phyloP scores from a whole-genome alignment of 2,888 invertebrate genomes.

The Tridacna gigas region DNA sequence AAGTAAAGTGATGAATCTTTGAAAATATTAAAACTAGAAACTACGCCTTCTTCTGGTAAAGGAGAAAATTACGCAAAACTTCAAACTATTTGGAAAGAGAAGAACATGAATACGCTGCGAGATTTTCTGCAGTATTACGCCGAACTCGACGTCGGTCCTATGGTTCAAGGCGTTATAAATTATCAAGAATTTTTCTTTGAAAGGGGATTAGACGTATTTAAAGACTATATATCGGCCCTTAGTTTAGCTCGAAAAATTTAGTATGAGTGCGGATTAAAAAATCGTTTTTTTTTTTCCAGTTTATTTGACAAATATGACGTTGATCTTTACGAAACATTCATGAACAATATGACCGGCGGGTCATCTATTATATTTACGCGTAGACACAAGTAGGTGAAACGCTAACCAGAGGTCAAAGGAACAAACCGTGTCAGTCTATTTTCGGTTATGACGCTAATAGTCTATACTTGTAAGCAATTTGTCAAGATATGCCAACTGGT shows the following conservation, averaged over 20 bases:
- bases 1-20: conserved; percentile 1
- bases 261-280: too few relatives aligned
- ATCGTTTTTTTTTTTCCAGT: too few relatives aligned
- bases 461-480: conserved; percentile 44
- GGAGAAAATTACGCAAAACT: conserved; percentile 31
- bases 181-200: conserved; percentile 51
- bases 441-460: conserved; percentile 58
- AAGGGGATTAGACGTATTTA: conserved; percentile 4
- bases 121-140: conserved; percentile 68
- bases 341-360: too few relatives aligned
- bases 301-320: too few relatives aligned
- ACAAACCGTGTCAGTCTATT: too few relatives aligned
- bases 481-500: conserved; percentile 47
- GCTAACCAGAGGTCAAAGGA: not conserved
- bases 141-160: conserved; percentile 55
- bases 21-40: conserved; percentile 8
- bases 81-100: conserved; percentile 52
- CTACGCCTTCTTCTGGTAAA: not conserved
- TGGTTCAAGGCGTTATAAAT: conserved; percentile 54
- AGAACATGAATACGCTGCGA: conserved; percentile 52
- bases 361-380: too few relatives aligned
- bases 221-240: too few relatives aligned
- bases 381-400: too few relatives aligned
- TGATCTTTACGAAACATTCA: too few relatives aligned
- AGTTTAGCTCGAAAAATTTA: too few relatives aligned